Percentiles rank a stretch among this genome's conserved stretches.
Conservation (phyloP, 2,888 invertebrate genomes). For the Tyria jacobaeae region DNA sequence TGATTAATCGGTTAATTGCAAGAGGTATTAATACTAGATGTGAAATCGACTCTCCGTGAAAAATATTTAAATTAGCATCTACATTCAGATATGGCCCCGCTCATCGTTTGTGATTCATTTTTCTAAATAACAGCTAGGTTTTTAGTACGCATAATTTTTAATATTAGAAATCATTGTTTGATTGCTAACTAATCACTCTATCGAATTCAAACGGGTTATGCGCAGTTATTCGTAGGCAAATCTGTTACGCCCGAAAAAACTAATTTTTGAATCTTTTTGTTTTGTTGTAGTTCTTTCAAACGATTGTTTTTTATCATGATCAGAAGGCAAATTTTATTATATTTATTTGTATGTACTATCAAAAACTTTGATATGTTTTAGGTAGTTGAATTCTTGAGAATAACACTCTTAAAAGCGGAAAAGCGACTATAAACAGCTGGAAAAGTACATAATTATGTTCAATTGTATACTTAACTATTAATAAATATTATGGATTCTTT, state of each 20-base stretch:
- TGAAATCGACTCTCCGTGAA: background rate
- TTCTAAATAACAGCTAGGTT: conserved; percentile 46
- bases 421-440: too few species aligned
- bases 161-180: conserved; percentile 51
- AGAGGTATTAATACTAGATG: background rate
- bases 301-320: too few species aligned
- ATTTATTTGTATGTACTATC: too few species aligned
- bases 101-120: conserved; percentile 12
- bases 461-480: too few species aligned
- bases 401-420: too few species aligned
- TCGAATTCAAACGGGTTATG: conserved; percentile 42
- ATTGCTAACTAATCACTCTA: conserved; percentile 48
- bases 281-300: background rate
- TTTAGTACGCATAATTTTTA: conserved; percentile 55
- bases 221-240: conserved; percentile 24
- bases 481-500: too few species aligned
- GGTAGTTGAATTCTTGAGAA: too few species aligned
- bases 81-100: background rate
- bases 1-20: too few species aligned
- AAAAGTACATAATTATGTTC: too few species aligned
- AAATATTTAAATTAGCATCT: background rate
- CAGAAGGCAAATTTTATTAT: too few species aligned
- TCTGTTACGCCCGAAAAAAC: conserved; percentile 37
- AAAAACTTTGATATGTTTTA: too few species aligned
- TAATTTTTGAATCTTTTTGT: conserved; percentile 30